Evolutionary conservation across 2,113 vertebrate species (phyloP).

Genomic region (Pungitius pungitius): DNA sequence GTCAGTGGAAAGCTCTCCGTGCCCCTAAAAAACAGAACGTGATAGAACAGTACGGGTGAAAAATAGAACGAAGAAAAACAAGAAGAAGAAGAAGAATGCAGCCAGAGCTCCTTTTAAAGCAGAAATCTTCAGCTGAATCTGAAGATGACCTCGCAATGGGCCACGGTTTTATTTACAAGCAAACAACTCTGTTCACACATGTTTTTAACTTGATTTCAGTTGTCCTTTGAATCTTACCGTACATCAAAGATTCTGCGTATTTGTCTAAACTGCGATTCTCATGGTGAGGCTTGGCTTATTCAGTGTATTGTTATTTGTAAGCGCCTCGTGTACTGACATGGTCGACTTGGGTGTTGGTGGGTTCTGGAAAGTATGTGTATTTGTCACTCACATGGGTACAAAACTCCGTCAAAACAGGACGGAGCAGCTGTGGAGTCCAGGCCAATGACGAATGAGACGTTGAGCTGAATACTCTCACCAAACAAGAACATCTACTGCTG

Average conservation of each 20-base stretch:
- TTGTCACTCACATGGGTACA: slow-evolving; percentile 12
- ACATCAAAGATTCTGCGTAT: not conserved
- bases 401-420: slow-evolving; percentile 27
- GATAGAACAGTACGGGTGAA: slow-evolving; percentile 38
- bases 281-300: not conserved
- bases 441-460: slow-evolving; percentile 39
- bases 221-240: not conserved
- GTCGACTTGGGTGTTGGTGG: not conserved
- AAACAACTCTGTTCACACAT: not conserved
- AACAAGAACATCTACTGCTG: not conserved
- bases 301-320: slow-evolving; percentile 18
- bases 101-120: slow-evolving; percentile 14
- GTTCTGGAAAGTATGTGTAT: slow-evolving; percentile 39
- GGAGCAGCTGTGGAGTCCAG: slow-evolving; percentile 9
- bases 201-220: not conserved
- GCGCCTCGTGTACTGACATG: not conserved
- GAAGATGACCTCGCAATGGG: not conserved
- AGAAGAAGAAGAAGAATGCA: not conserved
- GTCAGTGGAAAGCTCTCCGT: slow-evolving; percentile 51
- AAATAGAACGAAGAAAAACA: slow-evolving; percentile 45
- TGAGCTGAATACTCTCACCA: slow-evolving; percentile 10
- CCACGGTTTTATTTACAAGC: not conserved
- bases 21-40: slow-evolving; percentile 38
- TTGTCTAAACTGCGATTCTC: not conserved
- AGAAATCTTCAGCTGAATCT: slow-evolving; percentile 8